Evolutionary conservation across 2,113 vertebrate genomes (phyloP).

Genomic region (Corythornis cristatus): DNA sequence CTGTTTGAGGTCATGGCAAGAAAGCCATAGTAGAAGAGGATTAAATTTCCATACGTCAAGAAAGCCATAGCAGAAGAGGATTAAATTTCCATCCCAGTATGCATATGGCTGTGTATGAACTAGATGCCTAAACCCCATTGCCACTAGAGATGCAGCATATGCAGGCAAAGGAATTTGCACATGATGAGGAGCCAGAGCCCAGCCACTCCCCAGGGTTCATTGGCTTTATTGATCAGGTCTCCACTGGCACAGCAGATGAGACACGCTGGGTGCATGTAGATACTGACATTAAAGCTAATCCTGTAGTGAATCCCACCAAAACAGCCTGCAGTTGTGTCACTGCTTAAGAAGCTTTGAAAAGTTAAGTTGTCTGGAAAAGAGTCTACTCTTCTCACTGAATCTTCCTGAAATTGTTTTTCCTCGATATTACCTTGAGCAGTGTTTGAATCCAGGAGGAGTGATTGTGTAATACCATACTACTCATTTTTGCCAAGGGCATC

Average conservation of each 20-base stretch:
- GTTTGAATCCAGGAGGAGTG: neutral
- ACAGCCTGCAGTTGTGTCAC: neutral
- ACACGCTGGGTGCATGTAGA: neutral
- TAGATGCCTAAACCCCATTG: neutral
- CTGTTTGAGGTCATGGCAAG: neutral
- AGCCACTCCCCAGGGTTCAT: neutral
- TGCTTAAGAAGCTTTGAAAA: neutral
- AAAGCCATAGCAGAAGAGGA: accelerated
- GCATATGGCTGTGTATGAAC: neutral
- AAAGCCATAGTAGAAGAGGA: accelerated
- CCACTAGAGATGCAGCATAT: neutral
- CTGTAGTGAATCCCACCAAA: neutral
- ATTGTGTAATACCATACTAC: neutral
- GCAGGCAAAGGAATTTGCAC: neutral
- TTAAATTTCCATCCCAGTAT: neutral
- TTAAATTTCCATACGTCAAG: neutral
- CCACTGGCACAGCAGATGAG: neutral
- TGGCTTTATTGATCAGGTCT: neutral
- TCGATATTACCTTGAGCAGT: neutral
- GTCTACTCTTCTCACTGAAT: neutral
- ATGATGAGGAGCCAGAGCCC: neutral
- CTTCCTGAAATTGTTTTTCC: neutral
- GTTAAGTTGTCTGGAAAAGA: neutral
- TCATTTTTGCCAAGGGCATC: neutral
- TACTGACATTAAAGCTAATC: neutral